Conservation (phyloP, 2,797 vertebrate genomes). For the Cercopithecus hamlyni region DNA sequence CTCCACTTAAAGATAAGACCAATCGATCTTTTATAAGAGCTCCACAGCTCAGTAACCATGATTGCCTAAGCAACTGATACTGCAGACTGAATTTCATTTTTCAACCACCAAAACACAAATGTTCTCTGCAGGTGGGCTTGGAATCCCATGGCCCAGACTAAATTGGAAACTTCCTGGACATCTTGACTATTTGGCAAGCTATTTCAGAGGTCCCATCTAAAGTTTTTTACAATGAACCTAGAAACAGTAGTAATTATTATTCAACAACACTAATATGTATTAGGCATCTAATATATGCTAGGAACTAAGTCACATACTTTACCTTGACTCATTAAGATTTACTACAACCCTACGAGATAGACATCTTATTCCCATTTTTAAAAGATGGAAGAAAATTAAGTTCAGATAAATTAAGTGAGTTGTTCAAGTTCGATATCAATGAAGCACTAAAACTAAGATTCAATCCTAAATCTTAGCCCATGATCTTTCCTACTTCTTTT, state of each 20-base stretch:
- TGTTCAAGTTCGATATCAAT: neutral
- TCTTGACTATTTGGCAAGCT: neutral
- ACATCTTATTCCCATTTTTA: constrained; percentile 7
- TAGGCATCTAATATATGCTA: neutral
- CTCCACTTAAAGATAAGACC: constrained; percentile 27
- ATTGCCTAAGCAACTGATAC: neutral
- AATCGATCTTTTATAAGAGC: neutral
- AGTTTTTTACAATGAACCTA: neutral
- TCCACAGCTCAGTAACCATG: neutral
- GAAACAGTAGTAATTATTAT: neutral
- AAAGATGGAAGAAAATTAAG: neutral
- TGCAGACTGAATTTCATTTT: neutral
- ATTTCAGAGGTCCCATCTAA: neutral
- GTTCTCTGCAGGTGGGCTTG: neutral
- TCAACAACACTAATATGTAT: neutral
- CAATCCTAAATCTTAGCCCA: neutral
- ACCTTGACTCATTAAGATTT: neutral
- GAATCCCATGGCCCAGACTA: neutral
- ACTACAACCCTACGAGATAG: neutral
- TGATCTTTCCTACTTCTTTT: neutral
- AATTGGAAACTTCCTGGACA: neutral
- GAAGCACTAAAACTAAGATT: neutral
- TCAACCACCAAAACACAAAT: neutral
- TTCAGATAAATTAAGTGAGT: neutral
- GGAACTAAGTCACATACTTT: neutral